These are phyloP conservation scores for Epinephelus malabaricus DNA, from an alignment of 2,797 vertebrate species.

Conservation along the genomic window DNA sequence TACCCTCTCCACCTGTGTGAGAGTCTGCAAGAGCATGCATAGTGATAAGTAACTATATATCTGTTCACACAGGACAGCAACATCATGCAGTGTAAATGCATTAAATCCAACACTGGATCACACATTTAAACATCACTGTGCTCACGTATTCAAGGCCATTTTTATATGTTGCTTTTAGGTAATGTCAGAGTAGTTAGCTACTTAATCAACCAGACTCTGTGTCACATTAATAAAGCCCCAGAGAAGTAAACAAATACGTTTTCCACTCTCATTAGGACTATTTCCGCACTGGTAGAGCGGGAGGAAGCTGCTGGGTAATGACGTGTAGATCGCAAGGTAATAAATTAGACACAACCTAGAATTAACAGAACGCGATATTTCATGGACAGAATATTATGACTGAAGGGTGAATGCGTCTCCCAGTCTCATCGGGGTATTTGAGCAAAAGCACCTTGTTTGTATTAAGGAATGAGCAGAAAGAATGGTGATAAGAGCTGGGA, in stretches of 20 bases:
- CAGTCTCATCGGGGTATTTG: conserved; percentile 34
- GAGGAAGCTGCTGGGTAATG: conserved; percentile 87
- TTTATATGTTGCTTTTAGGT: conserved; percentile 49
- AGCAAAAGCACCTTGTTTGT: conserved; percentile 44
- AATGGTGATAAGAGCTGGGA: neutral
- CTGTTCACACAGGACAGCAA: conserved; percentile 1
- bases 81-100: conserved; percentile 10
- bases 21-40: neutral
- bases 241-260: conserved; percentile 84
- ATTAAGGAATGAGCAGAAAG: conserved; percentile 19
- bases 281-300: conserved; percentile 78
- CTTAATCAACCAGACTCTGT: conserved; percentile 72
- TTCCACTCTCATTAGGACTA: conserved; percentile 83
- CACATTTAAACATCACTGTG: conserved; percentile 21
- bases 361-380: conserved; percentile 71
- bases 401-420: conserved; percentile 40
- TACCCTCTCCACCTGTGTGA: neutral
- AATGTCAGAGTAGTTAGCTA: conserved; percentile 68
- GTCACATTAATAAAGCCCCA: conserved; percentile 72
- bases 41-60: neutral
- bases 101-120: conserved; percentile 14
- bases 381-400: conserved; percentile 62
- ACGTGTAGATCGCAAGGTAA: conserved; percentile 84
- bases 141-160: conserved; percentile 34
- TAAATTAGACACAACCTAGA: conserved; percentile 85